Conservation (phyloP, 2,113 vertebrate species). For the Oenanthe melanoleuca region DNA sequence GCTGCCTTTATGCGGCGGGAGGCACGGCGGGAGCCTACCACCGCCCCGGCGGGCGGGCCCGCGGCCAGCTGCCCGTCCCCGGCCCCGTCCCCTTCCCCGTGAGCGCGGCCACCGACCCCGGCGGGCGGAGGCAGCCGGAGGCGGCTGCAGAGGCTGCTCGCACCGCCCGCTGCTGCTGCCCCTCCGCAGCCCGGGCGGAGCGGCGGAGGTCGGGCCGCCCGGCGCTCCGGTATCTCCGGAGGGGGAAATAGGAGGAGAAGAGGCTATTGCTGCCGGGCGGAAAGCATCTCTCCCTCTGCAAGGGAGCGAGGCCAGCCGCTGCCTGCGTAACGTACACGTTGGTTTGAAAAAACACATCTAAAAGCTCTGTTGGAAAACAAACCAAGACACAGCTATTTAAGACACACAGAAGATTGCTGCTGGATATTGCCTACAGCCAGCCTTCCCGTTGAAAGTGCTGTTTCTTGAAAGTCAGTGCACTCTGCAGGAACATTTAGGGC, state of each 20-base stretch:
- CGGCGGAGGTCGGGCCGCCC: too few species aligned
- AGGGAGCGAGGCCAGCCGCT: not conserved
- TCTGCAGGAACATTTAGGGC: not conserved
- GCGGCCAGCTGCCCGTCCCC: too few species aligned
- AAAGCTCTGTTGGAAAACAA: not conserved
- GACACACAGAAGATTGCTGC: not conserved
- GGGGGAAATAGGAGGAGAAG: not conserved
- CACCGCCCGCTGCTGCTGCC: not conserved
- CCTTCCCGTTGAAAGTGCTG: not conserved
- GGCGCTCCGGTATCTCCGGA: accelerated
- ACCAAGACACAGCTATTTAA: not conserved
- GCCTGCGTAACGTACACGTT: not conserved
- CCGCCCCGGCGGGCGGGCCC: too few species aligned
- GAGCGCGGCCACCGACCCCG: too few species aligned
- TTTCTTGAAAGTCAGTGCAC: not conserved
- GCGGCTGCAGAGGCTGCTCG: too few species aligned
- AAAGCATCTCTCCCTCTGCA: not conserved
- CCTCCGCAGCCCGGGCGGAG: too few species aligned
- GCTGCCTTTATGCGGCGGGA: too few species aligned
- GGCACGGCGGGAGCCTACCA: too few species aligned
- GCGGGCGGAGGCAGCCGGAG: too few species aligned
- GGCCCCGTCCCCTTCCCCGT: too few species aligned
- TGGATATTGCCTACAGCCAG: not conserved
- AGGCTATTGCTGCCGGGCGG: not conserved
- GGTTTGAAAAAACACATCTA: not conserved